These are phyloP conservation scores for Hedychridium roseum DNA, from an alignment of 2,888 invertebrate species.

Conservation along the genomic window DNA sequence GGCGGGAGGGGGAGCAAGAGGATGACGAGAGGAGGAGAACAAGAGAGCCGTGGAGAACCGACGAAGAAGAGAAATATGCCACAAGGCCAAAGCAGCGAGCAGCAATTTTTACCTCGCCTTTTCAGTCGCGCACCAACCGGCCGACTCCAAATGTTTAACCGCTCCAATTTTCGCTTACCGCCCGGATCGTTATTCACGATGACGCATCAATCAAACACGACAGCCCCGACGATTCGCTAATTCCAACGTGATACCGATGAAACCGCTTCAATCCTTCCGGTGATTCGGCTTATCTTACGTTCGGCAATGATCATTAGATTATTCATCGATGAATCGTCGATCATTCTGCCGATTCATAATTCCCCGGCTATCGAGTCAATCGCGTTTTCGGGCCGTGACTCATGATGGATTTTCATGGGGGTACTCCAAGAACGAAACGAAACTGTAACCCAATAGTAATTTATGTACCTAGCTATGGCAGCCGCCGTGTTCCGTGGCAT, in stretches of 20 bases:
- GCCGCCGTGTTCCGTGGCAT: slow-evolving; percentile 43
- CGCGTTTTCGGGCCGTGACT: slow-evolving; percentile 28
- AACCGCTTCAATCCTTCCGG: no score
- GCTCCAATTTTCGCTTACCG: slow-evolving; percentile 44
- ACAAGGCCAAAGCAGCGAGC: slow-evolving; percentile 53
- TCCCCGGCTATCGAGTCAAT: no score
- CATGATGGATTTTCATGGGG: slow-evolving; percentile 40
- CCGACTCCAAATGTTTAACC: slow-evolving; percentile 37
- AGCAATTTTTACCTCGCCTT: slow-evolving; percentile 48
- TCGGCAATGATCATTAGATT: no score
- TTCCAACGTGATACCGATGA: no score
- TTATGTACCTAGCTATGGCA: slow-evolving; percentile 44
- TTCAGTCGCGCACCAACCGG: slow-evolving; percentile 21
- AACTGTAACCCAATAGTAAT: slow-evolving; percentile 47
- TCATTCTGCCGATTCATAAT: no score
- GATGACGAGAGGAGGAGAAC: slow-evolving; percentile 21
- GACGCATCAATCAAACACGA: no score
- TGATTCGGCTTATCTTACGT: no score
- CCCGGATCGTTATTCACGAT: no score
- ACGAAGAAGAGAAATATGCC: slow-evolving; percentile 44
- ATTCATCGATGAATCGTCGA: no score
- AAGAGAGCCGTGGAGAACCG: slow-evolving; percentile 23
- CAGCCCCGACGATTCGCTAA: no score
- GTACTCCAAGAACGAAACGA: slow-evolving; percentile 25
- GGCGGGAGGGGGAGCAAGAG: slow-evolving; percentile 18